Evolutionary conservation across 1,140 invertebrate species (phyloP).

Genomic region (Ericerus pela): DNA sequence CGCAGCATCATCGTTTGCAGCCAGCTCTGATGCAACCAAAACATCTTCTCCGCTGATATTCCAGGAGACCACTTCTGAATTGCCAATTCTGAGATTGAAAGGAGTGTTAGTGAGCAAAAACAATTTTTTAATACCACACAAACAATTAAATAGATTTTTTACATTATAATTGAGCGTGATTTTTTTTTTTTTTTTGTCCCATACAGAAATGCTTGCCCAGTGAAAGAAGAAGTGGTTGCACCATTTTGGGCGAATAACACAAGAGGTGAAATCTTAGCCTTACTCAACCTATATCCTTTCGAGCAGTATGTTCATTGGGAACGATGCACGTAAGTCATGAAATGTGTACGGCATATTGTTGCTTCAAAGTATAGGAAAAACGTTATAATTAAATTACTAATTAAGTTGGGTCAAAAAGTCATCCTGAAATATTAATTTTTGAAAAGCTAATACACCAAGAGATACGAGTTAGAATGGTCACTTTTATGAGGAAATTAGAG

Average conservation of each 20-base stretch:
- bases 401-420: too few relatives aligned
- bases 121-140: too few relatives aligned
- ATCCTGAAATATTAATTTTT: too few relatives aligned
- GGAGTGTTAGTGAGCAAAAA: slow-evolving; percentile 72
- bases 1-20: slow-evolving; percentile 18
- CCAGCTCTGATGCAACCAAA: background rate
- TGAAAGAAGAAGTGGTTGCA: slow-evolving; percentile 79
- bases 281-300: slow-evolving; percentile 80
- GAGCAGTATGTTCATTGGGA: slow-evolving; percentile 88
- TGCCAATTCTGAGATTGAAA: slow-evolving; percentile 41
- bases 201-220: slow-evolving; percentile 73
- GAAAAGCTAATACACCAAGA: too few relatives aligned
- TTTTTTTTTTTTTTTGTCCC: too few relatives aligned
- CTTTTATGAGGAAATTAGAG: too few relatives aligned
- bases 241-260: slow-evolving; percentile 92
- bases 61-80: slow-evolving; percentile 34
- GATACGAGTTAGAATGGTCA: too few relatives aligned
- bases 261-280: slow-evolving; percentile 65
- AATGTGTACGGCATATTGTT: too few relatives aligned
- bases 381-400: too few relatives aligned
- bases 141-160: too few relatives aligned
- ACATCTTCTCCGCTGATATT: slow-evolving; percentile 17
- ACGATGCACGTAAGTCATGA: slow-evolving; percentile 68
- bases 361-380: too few relatives aligned
- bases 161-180: too few relatives aligned